Evolutionary conservation across 2,888 invertebrate genomes (phyloP), one percentile per base, ranked within the genome.

Genomic region (Acanthococcus lagerstroemiae): DNA sequence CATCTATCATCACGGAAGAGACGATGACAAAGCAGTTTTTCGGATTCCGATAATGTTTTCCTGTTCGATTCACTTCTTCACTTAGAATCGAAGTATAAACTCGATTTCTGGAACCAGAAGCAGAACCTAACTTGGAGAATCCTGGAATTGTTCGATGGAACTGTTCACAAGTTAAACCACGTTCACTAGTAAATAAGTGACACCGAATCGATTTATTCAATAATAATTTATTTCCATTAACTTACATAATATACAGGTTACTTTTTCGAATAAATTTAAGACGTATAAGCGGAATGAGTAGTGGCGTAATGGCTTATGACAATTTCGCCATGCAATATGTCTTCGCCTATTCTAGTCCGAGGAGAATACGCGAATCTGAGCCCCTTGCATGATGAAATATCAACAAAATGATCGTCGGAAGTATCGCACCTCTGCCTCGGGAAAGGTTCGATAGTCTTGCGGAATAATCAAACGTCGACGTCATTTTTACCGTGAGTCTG

Each of bases 211-310:
- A 61, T 50, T 44, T 52, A 63, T 50, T 63, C 54, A 63, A 60
- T 60, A 60, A 52, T 54, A 63, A 30, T 63, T 63, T 63, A 63
- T 63, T 63, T 63, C 30, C 27, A 52, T 48, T 60, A 52, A 54
- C 63, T 63, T 63, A 63, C 63, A 52, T 54, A 63, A 63, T 63
- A 63, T 63, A 63, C 63, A 63, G 63, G 63, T 63, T 63, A 63
- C 63, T 63, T 63, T 63, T 52, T 63, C 44, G 50, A 63, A 63
- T 63, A 63, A 52, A 37, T 63, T 63, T 52, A 60, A 63, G 54
- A 63, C 37, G 50, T 52, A 63, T 54, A 63, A 63, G 63, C 63
- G 24, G 54, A 52, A 63, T 63, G 22, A 52, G 52, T 52, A 21
- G 21, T 24, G 52, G 52, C 37, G 12, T 37, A 52, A 61, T 63